Percentiles rank a stretch among this genome's conserved stretches.
phyloP scores from a whole-genome alignment of 2,113 vertebrate species.

The Entomyzon cyanotis region DNA sequence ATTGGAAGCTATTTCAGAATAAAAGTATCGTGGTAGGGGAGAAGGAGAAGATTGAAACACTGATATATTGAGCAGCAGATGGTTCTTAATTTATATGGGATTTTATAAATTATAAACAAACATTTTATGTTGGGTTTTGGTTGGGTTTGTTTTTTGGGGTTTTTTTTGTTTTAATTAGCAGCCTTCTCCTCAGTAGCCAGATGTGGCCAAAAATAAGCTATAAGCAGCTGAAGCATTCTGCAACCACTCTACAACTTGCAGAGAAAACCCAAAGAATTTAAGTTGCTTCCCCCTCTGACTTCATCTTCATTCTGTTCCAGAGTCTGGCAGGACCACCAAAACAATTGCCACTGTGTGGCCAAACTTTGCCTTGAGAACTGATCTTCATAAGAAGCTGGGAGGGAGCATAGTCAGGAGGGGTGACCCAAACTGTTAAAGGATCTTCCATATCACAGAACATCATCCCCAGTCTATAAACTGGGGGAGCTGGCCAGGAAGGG shows the following conservation, averaged over 20 bases:
- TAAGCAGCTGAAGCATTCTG: conserved; percentile 7
- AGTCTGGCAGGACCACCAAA: not conserved
- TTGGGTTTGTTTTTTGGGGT: not conserved
- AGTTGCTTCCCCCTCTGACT: not conserved
- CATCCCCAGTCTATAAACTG: fast-evolving
- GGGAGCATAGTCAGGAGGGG: not conserved
- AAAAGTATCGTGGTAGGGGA: conserved; percentile 44
- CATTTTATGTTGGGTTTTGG: not conserved
- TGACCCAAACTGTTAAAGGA: not conserved
- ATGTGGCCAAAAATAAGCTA: not conserved
- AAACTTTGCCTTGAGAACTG: not conserved
- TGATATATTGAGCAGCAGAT: conserved; percentile 62
- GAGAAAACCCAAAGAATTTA: conserved; percentile 14
- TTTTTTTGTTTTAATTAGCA: not conserved
- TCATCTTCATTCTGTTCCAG: not conserved
- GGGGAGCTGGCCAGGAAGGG: fast-evolving
- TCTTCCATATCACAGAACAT: not conserved
- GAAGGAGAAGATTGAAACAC: conserved; percentile 49
- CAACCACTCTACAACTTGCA: not conserved
- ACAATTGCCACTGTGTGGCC: not conserved
- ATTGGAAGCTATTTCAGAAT: conserved; percentile 59
- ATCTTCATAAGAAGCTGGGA: not conserved
- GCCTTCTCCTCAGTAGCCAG: conserved; percentile 11
- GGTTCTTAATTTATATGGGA: conserved; percentile 57
- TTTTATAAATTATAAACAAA: conserved; percentile 69